phyloP scores from a whole-genome alignment of 2,888 invertebrate genomes.

The Suillia variegata region DNA sequence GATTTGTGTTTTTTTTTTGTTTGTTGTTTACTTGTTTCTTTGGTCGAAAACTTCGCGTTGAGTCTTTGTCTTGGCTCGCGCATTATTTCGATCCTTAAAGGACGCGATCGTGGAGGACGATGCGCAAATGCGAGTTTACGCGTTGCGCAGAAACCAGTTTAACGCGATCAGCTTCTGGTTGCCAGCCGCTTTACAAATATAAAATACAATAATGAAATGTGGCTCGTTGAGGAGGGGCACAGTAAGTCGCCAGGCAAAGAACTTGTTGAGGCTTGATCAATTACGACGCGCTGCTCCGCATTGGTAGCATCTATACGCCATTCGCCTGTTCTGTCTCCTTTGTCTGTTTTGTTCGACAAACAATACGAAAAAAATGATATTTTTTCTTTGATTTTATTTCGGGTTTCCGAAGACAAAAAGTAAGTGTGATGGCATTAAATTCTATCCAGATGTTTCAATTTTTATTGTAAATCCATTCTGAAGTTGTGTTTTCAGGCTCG shows the following conservation, averaged over 20 bases:
- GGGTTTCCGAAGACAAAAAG: background rate
- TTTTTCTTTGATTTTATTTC: background rate
- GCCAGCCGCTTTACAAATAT: background rate
- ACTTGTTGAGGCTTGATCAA: conserved; percentile 1
- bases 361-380: background rate
- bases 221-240: too few relatives aligned
- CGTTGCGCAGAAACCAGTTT: background rate
- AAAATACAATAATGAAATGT: background rate
- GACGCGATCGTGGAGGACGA: background rate
- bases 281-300: background rate
- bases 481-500: background rate
- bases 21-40: background rate
- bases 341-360: background rate
- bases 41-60: background rate
- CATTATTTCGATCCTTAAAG: background rate
- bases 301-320: background rate
- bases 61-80: background rate
- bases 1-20: background rate
- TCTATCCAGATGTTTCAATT: conserved; percentile 6
- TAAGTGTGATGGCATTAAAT: background rate
- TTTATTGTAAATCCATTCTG: background rate
- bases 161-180: background rate
- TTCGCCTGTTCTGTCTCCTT: background rate
- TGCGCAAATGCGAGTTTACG: background rate
- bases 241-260: background rate